Conservation (phyloP, 2,888 invertebrate genomes). For the Lordiphosa andalusiaca region DNA sequence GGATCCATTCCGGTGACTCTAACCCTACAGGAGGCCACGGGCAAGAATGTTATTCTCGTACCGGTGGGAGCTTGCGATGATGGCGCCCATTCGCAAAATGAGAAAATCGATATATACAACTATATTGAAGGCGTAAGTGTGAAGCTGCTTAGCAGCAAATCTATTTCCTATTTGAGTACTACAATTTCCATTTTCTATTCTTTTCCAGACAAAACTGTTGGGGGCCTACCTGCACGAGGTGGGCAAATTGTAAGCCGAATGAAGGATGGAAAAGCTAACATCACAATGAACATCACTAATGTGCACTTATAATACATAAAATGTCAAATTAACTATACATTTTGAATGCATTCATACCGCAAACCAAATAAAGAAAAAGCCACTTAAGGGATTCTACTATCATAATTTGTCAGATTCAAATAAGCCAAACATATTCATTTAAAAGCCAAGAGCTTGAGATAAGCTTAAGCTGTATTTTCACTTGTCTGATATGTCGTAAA, state of each 20-base stretch:
- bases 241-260: conserved; percentile 56
- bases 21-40: conserved; percentile 94
- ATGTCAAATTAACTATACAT: neutral
- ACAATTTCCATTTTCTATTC: conserved; percentile 2
- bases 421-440: too few species aligned
- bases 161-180: conserved; percentile 1
- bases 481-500: too few species aligned
- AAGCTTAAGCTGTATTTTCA: too few species aligned
- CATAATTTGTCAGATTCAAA: too few species aligned
- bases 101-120: conserved; percentile 95
- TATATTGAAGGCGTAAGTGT: conserved; percentile 94
- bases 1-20: conserved; percentile 98
- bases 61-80: conserved; percentile 97
- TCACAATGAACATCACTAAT: conserved; percentile 22
- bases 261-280: neutral
- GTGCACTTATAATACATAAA: conserved; percentile 14
- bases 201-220: conserved; percentile 91
- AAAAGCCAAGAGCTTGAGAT: too few species aligned
- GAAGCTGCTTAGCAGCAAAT: neutral
- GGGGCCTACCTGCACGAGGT: conserved; percentile 93
- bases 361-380: too few species aligned
- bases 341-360: conserved; percentile 1
- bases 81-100: conserved; percentile 99
- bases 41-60: conserved; percentile 94
- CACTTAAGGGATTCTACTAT: too few species aligned